These are phyloP conservation scores for Zygogramma bicolorata DNA, from an alignment of 2,888 invertebrate genomes.

Conservation along the genomic window DNA sequence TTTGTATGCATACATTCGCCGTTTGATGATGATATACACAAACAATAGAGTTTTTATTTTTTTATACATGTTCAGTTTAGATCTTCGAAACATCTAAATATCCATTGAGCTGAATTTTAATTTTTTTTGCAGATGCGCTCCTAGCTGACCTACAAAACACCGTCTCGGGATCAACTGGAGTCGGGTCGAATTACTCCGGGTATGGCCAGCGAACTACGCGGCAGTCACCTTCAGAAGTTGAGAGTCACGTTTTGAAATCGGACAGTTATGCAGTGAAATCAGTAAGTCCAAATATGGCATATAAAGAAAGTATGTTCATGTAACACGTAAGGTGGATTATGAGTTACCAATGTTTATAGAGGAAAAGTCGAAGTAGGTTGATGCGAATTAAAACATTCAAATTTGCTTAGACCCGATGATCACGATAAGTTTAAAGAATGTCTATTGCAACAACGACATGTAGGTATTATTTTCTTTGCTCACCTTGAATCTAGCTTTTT, in stretches of 20 bases:
- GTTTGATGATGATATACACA: too few species aligned
- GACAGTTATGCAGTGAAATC: conserved; percentile 58
- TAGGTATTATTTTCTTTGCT: too few species aligned
- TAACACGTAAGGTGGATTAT: neutral
- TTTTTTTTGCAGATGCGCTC: conserved; percentile 81
- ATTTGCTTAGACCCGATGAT: too few species aligned
- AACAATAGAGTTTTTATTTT: too few species aligned
- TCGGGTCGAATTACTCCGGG: conserved; percentile 70
- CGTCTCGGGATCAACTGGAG: conserved; percentile 73
- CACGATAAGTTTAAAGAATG: too few species aligned
- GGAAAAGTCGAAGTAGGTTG: too few species aligned
- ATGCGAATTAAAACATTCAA: too few species aligned
- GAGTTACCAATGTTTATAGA: neutral
- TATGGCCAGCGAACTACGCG: conserved; percentile 77
- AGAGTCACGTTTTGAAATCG: conserved; percentile 54
- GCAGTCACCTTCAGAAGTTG: conserved; percentile 60
- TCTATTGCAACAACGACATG: too few species aligned
- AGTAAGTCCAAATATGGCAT: conserved; percentile 53
- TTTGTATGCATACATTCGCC: too few species aligned
- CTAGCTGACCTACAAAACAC: conserved; percentile 97
- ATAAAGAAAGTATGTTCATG: neutral
- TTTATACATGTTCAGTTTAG: too few species aligned
- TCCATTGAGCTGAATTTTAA: neutral
- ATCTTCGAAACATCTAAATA: too few species aligned
- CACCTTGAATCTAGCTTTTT: too few species aligned